These are phyloP conservation scores for Drosophila chauvacae DNA, from an alignment of 1,140 invertebrate species.

Conservation along the genomic window DNA sequence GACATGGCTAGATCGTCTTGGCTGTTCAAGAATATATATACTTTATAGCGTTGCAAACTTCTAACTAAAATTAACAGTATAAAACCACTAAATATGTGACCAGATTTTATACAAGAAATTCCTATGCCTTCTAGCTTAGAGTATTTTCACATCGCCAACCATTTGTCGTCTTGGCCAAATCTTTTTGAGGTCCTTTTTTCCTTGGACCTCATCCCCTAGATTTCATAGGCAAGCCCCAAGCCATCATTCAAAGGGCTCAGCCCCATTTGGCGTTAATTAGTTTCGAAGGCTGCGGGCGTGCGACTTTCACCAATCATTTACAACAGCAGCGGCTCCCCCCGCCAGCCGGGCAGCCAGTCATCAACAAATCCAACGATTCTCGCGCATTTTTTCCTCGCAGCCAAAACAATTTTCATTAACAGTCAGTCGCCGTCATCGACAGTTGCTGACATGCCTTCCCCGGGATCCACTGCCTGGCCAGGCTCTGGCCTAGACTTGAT, in stretches of 20 bases:
- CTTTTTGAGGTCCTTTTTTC: constrained; percentile 8
- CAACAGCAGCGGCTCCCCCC: constrained; percentile 27
- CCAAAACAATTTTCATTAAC: constrained; percentile 79
- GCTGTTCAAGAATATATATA: too few relatives aligned
- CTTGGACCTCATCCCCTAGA: background rate
- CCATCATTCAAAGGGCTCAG: constrained; percentile 52
- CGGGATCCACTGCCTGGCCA: constrained; percentile 21
- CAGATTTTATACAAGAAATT: background rate
- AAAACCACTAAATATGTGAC: background rate
- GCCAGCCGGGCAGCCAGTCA: constrained; percentile 1
- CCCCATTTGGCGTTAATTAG: constrained; percentile 78
- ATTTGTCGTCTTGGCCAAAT: constrained; percentile 21
- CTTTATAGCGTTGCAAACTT: too few relatives aligned
- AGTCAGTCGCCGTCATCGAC: constrained; percentile 55
- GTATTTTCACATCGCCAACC: background rate
- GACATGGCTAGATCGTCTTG: too few relatives aligned
- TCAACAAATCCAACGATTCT: constrained; percentile 29
- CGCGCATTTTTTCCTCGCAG: constrained; percentile 53
- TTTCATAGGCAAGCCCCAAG: constrained; percentile 10
- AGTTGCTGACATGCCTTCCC: constrained; percentile 66
- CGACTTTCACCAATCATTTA: constrained; percentile 76
- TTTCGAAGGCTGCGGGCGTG: constrained; percentile 74
- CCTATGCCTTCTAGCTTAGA: background rate
- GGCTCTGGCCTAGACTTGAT: constrained; percentile 2
- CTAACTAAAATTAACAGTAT: too few relatives aligned